phyloP scores from a whole-genome alignment of 2,113 vertebrate species.

The Penelope pileata region DNA sequence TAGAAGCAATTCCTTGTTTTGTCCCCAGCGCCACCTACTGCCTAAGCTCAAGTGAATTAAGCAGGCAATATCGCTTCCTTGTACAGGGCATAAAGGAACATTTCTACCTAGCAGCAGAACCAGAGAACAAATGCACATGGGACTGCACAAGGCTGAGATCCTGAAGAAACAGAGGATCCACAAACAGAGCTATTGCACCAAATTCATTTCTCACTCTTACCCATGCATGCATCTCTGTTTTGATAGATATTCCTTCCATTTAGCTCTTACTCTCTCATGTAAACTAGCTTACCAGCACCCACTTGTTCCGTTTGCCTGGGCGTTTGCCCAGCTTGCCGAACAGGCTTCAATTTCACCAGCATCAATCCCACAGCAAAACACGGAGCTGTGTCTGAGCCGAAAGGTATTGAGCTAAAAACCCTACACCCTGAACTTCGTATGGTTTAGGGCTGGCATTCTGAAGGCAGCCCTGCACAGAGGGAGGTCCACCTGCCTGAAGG shows the following conservation, averaged over 20 bases:
- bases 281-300: not conserved
- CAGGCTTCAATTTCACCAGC: not conserved
- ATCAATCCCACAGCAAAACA: not conserved
- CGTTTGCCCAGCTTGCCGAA: not conserved
- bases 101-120: not conserved
- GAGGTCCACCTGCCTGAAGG: not conserved
- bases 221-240: not conserved
- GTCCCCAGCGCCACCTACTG: not conserved
- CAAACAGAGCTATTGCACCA: not conserved
- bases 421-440: fast-evolving
- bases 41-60: not conserved
- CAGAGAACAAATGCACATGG: not conserved
- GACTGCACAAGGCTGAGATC: not conserved
- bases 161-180: not conserved
- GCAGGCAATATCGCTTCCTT: not conserved
- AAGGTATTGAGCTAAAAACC: not conserved
- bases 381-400: not conserved
- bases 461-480: not conserved
- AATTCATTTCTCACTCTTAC: not conserved
- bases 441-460: not conserved
- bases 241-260: not conserved
- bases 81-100: not conserved
- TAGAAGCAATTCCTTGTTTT: not conserved
- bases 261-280: not conserved
- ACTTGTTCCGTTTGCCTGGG: not conserved